These are phyloP conservation scores for Pandemis cinnamomeana DNA, from an alignment of 2,888 invertebrate species.

Conservation along the genomic window DNA sequence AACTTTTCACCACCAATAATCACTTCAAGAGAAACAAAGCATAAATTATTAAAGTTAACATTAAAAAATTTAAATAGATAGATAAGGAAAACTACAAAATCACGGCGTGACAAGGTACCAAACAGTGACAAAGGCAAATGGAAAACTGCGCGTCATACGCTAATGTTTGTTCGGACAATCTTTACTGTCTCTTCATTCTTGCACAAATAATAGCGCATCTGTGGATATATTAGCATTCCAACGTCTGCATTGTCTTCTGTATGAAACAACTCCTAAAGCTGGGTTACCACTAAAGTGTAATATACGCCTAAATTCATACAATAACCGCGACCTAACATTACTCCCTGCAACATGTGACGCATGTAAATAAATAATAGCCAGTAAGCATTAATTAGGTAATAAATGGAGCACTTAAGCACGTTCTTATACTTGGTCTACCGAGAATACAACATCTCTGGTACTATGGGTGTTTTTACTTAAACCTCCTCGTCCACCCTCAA, in stretches of 20 bases:
- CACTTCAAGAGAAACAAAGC: background rate
- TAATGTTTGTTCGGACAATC: slow-evolving; percentile 50
- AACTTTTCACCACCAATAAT: background rate
- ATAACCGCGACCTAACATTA: too few relatives aligned
- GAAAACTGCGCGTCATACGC: slow-evolving; percentile 51
- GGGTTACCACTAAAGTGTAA: background rate
- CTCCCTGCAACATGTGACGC: too few relatives aligned
- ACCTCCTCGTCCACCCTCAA: too few relatives aligned
- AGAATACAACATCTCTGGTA: too few relatives aligned
- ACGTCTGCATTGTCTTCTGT: slow-evolving; percentile 13
- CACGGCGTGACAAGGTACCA: slow-evolving; percentile 53
- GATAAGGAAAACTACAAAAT: slow-evolving; percentile 49
- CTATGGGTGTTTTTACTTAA: too few relatives aligned
- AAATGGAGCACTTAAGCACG: too few relatives aligned
- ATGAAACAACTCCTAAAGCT: background rate
- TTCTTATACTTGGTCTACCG: too few relatives aligned
- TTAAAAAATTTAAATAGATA: slow-evolving; percentile 29
- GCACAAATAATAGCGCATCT: slow-evolving; percentile 17
- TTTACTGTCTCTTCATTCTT: slow-evolving; percentile 45
- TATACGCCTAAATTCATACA: too few relatives aligned
- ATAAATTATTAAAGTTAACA: slow-evolving; percentile 22
- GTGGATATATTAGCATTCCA: background rate
- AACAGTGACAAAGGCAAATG: slow-evolving; percentile 58
- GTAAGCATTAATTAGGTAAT: too few relatives aligned
- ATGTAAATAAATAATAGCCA: too few relatives aligned